These are phyloP conservation scores for Merops nubicus DNA, from an alignment of 2,113 vertebrate genomes.

Conservation along the genomic window DNA sequence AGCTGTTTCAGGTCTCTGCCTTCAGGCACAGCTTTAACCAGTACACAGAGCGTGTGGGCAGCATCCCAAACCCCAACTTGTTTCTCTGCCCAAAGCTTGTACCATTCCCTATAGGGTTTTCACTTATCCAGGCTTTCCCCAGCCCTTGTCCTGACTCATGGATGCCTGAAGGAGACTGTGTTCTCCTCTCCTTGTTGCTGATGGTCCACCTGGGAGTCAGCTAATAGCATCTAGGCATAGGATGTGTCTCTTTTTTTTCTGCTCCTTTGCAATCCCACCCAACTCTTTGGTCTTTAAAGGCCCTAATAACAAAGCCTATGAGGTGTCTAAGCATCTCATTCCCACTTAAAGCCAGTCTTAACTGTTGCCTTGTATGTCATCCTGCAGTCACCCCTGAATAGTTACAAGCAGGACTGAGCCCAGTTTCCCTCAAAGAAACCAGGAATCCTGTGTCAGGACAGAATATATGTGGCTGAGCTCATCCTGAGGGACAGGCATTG, in stretches of 20 bases:
- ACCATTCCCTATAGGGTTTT: not conserved
- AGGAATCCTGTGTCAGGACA: not conserved
- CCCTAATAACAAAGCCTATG: not conserved
- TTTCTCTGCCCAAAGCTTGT: not conserved
- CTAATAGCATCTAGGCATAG: not conserved
- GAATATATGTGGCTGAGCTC: not conserved
- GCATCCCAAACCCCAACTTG: not conserved
- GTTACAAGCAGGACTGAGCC: not conserved
- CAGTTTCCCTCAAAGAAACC: not conserved
- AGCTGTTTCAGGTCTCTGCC: not conserved
- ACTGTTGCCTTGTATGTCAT: too few species aligned
- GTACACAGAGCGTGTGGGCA: not conserved
- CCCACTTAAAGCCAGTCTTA: not conserved
- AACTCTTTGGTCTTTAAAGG: not conserved
- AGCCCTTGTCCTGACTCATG: not conserved
- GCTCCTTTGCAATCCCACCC: not conserved
- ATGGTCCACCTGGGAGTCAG: not conserved
- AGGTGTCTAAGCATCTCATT: not conserved
- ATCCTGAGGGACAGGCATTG: not conserved
- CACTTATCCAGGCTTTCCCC: not conserved
- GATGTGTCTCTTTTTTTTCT: fast-evolving
- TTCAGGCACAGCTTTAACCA: not conserved
- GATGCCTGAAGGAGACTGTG: not conserved
- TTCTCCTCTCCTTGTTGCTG: not conserved
- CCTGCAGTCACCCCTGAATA: not conserved